Conservation (phyloP, 2,113 vertebrate genomes). For the Sminthopsis crassicaudata region DNA sequence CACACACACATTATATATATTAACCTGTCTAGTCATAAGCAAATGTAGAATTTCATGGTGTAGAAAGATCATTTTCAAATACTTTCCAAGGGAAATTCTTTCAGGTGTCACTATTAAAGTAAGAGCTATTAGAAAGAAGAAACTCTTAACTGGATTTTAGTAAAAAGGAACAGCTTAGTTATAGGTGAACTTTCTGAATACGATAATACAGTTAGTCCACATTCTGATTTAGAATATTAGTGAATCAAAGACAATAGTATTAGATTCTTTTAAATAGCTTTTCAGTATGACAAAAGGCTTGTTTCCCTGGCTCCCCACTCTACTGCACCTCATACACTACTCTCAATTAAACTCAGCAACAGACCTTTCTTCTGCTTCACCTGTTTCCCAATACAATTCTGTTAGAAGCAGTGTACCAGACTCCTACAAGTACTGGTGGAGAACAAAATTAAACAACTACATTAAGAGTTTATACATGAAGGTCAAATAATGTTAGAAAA, state of each 20-base stretch:
- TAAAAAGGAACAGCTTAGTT: conserved; percentile 44
- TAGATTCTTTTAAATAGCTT: background rate
- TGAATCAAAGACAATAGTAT: background rate
- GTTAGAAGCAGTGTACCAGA: background rate
- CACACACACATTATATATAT: background rate
- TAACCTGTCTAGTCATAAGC: conserved; percentile 61
- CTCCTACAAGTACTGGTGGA: background rate
- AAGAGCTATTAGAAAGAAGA: conserved; percentile 15
- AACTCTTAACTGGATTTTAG: conserved; percentile 59
- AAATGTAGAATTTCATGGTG: conserved; percentile 58
- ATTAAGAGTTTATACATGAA: background rate
- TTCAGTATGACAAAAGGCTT: background rate
- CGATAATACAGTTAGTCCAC: background rate
- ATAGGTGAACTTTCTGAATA: conserved; percentile 37
- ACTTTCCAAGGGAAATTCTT: conserved; percentile 50
- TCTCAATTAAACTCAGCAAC: background rate
- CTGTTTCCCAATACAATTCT: background rate
- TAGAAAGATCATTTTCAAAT: conserved; percentile 64
- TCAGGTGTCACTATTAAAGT: conserved; percentile 58
- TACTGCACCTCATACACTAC: background rate
- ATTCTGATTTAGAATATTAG: background rate
- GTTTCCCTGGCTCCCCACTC: background rate
- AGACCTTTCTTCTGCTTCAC: background rate
- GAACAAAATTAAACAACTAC: background rate
- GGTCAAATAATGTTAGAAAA: background rate